Conservation (phyloP, 2,797 vertebrate genomes). For the Sebastolobus altivelis region DNA sequence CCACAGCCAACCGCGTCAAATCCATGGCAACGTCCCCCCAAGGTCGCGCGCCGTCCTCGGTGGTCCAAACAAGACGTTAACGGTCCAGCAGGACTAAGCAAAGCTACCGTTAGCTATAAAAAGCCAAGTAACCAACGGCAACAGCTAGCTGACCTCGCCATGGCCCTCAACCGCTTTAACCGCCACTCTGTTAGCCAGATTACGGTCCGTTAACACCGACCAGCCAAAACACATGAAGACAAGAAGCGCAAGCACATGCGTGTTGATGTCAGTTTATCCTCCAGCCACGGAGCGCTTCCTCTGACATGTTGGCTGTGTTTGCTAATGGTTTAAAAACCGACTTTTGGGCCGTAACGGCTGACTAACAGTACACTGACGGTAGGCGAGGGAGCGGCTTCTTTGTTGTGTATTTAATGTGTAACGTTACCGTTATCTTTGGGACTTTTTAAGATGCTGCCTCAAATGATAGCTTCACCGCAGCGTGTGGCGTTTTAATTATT, state of each 20-base stretch:
- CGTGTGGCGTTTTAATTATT: no score
- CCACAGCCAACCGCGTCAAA: constrained; percentile 91
- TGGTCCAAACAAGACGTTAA: background rate
- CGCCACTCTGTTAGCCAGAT: background rate
- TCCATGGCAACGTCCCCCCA: constrained; percentile 85
- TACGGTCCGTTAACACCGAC: constrained; percentile 1
- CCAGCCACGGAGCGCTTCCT: background rate
- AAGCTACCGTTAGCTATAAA: background rate
- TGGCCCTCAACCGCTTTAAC: background rate
- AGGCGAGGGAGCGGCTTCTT: no score
- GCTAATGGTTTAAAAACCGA: background rate
- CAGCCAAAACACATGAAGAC: no score
- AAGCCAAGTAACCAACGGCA: background rate
- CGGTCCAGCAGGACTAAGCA: background rate
- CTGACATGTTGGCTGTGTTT: background rate
- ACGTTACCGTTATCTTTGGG: background rate
- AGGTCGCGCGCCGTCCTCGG: constrained; percentile 55
- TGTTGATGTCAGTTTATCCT: background rate
- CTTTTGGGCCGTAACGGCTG: background rate
- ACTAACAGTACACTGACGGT: background rate
- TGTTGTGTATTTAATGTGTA: background rate
- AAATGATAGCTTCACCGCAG: background rate
- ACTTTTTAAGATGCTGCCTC: background rate
- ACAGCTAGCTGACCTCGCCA: constrained; percentile 21
- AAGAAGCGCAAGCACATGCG: constrained; percentile 18